phyloP scores from a whole-genome alignment of 1,140 invertebrate genomes.

The Epicauta chinensis region DNA sequence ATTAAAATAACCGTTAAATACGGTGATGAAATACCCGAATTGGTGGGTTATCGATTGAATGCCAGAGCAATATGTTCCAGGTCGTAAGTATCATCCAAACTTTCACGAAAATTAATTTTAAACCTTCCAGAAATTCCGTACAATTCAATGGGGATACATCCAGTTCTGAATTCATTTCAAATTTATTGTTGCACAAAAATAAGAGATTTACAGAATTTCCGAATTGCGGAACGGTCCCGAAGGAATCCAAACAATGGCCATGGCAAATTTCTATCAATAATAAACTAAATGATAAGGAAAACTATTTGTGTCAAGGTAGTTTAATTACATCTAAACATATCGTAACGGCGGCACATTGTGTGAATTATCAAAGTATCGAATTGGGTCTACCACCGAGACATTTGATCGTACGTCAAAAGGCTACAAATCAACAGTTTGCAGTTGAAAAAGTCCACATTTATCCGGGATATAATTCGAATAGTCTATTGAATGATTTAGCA shows the following conservation, averaged over 20 bases:
- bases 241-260: constrained; percentile 8
- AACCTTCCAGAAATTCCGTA: too few relatives aligned
- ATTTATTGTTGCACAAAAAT: neutral
- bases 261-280: constrained; percentile 9
- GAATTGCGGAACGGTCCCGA: constrained; percentile 5
- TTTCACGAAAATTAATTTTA: too few relatives aligned
- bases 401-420: constrained; percentile 1
- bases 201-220: neutral
- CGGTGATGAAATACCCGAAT: constrained; percentile 8
- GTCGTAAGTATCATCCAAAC: constrained; percentile 15
- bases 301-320: constrained; percentile 4
- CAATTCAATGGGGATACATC: too few relatives aligned
- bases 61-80: constrained; percentile 16
- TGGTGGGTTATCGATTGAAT: constrained; percentile 23
- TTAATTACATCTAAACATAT: constrained; percentile 7
- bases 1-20: constrained; percentile 17
- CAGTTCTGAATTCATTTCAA: constrained; percentile 5
- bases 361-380: constrained; percentile 6
- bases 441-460: constrained; percentile 5
- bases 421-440: neutral
- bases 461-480: constrained; percentile 1
- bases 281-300: neutral
- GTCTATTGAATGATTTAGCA: constrained; percentile 8
- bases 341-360: constrained; percentile 10
- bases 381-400: constrained; percentile 1